Base-by-base conservation (phyloP, 1,140 invertebrate genomes). In the Drosophila asahinai region DNA sequence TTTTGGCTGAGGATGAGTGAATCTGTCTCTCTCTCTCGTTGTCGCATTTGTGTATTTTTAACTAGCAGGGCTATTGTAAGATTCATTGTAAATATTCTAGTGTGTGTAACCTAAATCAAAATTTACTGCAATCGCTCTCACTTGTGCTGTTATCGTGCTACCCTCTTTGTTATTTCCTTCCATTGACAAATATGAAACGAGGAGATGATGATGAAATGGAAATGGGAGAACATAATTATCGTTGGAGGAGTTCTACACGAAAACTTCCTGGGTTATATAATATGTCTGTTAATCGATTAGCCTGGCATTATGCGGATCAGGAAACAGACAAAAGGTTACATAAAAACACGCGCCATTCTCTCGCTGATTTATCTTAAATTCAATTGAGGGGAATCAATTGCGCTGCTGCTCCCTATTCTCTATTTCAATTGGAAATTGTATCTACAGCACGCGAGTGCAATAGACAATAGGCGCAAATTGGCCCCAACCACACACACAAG, bases 401-500 rank as follows among this genome's bases (percentile, higher is more conserved):
- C 60, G 47, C 52, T 48, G 47, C 48, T 52, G 71, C 38, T 22
- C 45, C 38, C 57, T 33, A 36, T 63, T 60, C 76, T 65, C 71
- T 68, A 65, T 86, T 80, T 80, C 80, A 87, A 89, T 83, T 83
- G 73, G 64, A 81, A 89, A 81, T 84, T 59, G 80, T 80, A 78
- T 81, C 75, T 79, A 62, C 38, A 62, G 27, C 55, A 72, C 72
- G 54, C 72, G 54, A 75, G 59, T 62, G 58, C 67, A 57, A 40
- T 57, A 63, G 73, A 62, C 60, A 73, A 80, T 80, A 81, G 77
- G 64, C 77, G 61, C 74, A 86, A 81, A 79, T 74, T 57, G 49
- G 75, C 65, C 61, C 33, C 61, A 30, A 40, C 12, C 43, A 59
- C 42, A 30, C 33, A 30, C 17, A 58, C 43, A 36, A 11, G 36